These are phyloP conservation scores for Tokudaia tokunoshimensis DNA, from an alignment of 2,797 vertebrate genomes.

Conservation along the genomic window DNA sequence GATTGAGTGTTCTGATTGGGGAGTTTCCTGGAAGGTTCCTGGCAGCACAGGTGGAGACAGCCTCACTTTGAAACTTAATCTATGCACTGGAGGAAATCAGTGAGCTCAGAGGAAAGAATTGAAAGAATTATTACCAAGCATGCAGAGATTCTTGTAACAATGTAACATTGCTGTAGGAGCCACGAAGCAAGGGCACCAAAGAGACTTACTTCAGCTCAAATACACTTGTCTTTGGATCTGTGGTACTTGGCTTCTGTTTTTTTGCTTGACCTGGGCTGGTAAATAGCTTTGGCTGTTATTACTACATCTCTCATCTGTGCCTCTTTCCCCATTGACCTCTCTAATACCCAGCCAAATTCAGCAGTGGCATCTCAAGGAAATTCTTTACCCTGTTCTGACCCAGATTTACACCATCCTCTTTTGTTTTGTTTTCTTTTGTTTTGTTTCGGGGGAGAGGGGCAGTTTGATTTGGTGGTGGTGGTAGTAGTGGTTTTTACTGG, in stretches of 20 bases:
- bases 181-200: background rate
- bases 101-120: background rate
- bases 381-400: background rate
- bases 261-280: background rate
- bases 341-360: background rate
- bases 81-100: background rate
- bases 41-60: background rate
- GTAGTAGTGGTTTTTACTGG: background rate
- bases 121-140: background rate
- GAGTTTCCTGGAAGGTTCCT: slow-evolving; percentile 53
- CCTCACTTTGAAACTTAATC: slow-evolving; percentile 18
- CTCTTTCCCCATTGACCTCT: background rate
- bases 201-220: background rate
- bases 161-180: background rate
- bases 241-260: background rate
- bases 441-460: background rate
- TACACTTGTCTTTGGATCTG: background rate
- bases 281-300: background rate
- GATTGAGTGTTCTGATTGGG: background rate
- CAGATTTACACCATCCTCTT: background rate
- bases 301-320: background rate
- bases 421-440: background rate
- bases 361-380: background rate
- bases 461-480: background rate
- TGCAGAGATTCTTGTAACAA: background rate